Evolutionary conservation across 2,113 vertebrate species (phyloP).

Genomic region (Peromyscus leucopus): DNA sequence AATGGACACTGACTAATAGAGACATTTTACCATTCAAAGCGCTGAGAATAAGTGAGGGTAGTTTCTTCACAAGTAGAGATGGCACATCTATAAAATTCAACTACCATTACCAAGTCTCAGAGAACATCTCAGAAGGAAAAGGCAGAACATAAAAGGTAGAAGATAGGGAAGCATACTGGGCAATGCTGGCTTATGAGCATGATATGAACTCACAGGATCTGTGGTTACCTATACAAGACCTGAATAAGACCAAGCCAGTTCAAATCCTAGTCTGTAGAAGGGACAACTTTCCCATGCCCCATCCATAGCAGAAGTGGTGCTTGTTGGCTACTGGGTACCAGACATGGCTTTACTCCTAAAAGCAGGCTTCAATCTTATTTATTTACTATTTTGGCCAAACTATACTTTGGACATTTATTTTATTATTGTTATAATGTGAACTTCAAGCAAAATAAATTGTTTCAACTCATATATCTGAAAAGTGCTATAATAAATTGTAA

Average conservation of each 20-base stretch:
- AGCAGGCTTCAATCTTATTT: neutral
- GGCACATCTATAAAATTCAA: neutral
- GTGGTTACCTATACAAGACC: neutral
- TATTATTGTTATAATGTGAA: constrained; percentile 67
- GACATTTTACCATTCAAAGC: neutral
- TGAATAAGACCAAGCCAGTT: neutral
- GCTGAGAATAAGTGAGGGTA: neutral
- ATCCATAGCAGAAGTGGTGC: neutral
- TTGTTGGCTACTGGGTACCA: neutral
- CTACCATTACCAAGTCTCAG: neutral
- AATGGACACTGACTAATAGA: neutral
- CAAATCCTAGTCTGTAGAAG: neutral
- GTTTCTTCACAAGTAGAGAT: neutral
- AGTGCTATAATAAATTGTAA: constrained; percentile 72
- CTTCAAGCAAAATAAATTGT: constrained; percentile 73
- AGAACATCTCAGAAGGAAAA: neutral
- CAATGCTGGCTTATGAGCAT: neutral
- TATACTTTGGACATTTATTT: constrained; percentile 16
- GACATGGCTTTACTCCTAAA: neutral
- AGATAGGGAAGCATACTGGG: neutral
- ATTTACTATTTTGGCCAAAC: constrained; percentile 57
- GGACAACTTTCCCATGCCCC: neutral
- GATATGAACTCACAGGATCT: neutral
- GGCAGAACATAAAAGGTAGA: neutral
- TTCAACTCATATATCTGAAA: constrained; percentile 64